Evolutionary conservation across 2,888 invertebrate species (phyloP), one percentile per base, ranked within the genome.

Genomic region (Luperina nickerlii): DNA sequence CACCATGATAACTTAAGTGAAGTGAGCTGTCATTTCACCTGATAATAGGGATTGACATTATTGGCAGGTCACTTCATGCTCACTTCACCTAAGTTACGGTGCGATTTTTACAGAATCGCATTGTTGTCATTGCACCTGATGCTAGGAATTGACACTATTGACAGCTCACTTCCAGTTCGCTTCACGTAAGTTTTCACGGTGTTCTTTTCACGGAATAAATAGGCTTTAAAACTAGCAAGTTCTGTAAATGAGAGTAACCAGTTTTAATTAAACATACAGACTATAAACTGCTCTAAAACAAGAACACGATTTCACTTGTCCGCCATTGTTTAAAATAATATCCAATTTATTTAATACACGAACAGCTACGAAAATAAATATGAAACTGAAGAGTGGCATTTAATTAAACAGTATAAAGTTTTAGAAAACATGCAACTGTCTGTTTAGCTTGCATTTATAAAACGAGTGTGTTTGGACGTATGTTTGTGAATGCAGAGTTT

Each of bases 311-410:
- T 79, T 18, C 79, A 84, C 84, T 66, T 81, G 54, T 70, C 67
- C 63, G 62, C 88, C 82, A 84, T 78, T 83, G 85, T 89, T 82
- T 81, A 89, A 91, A 91, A 92, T 90, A 90, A 92, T 90, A 91
- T 91, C 91, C 92, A 93, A 92, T 92, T 94, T 94, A 94, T 94
- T 93, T 94, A 93, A 92, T 93, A 91, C 90, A 76, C 83, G 81
- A 88, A 90, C 88, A 89, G 87, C 85, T 90, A 90, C 88, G 79
- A 79, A 83, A 80, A 85, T 81, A 84, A 82, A 85, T 81, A 78
- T 68, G 77, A 81, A 84, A 89, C 89, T 89, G 89, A 89, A 92
- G 94, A 94, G 92, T 94, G 95, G 93, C 95, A 81, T 92, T 92
- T 92, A 92, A 92, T 93, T 93, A 92, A 91, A 88, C 87, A 76